A percentile compares a stretch with the other conserved stretches of the same genome.
Evolutionary conservation across 37 sponge, comb jelly and placozoan genomes (phyloP).

Genomic region (Beroe ovata): DNA sequence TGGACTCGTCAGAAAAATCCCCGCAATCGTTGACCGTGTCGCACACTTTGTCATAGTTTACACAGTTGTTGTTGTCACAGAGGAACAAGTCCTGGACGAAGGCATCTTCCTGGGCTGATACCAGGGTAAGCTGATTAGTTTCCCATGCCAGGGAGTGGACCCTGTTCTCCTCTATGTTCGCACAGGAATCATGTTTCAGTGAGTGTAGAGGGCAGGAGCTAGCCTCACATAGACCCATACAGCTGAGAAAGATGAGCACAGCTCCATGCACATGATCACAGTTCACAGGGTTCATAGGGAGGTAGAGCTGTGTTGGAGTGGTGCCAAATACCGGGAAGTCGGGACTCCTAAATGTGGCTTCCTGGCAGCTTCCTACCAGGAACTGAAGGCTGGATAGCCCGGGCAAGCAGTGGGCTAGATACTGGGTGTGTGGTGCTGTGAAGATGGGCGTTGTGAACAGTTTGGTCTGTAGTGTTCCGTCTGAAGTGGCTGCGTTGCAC

Average conservation of each 20-base stretch:
- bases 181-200: conserved; percentile 5
- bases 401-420: background rate
- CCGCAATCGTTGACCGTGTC: conserved; percentile 2
- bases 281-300: background rate
- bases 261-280: background rate
- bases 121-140: background rate
- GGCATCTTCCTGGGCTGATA: background rate
- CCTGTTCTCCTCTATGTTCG: background rate
- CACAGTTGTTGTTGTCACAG: background rate
- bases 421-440: background rate
- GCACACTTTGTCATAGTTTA: background rate
- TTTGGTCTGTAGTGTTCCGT: background rate
- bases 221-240: background rate
- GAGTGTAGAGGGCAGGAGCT: background rate
- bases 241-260: background rate
- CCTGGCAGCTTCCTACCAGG: background rate
- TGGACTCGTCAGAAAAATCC: background rate
- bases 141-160: background rate
- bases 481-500: conserved; percentile 1
- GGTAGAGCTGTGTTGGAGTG: background rate
- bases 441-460: too few species aligned
- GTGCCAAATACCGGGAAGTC: background rate
- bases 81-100: background rate
- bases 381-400: background rate
- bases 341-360: background rate